Evolutionary conservation across 2,797 vertebrate genomes (phyloP).

Genomic region (Naso thynnoides): DNA sequence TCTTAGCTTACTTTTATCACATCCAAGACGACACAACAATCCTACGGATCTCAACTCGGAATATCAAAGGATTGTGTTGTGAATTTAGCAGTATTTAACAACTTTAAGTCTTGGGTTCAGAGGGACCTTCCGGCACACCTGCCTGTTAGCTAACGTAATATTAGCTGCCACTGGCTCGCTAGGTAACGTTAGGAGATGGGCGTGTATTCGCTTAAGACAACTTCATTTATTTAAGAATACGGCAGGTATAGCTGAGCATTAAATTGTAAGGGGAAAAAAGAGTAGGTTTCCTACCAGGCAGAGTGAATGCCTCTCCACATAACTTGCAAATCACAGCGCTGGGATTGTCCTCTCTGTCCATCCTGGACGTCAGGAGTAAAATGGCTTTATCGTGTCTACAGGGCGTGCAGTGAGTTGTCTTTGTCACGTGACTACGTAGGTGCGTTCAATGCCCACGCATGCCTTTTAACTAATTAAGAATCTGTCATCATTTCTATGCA

Average conservation of each 20-base stretch:
- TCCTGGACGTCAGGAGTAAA: not conserved
- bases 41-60: too few species aligned
- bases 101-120: too few species aligned
- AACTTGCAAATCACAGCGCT: slow-evolving; percentile 46
- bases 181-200: fast-evolving
- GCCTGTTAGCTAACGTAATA: not conserved
- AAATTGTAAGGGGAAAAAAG: not conserved
- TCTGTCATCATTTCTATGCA: not conserved
- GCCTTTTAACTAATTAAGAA: too few species aligned
- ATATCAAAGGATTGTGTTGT: not conserved
- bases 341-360: slow-evolving; percentile 20
- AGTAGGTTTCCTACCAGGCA: slow-evolving; percentile 70
- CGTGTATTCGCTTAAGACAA: not conserved
- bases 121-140: not conserved
- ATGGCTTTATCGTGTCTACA: fast-evolving
- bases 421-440: slow-evolving; percentile 27
- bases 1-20: too few species aligned
- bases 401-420: fast-evolving
- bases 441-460: not conserved
- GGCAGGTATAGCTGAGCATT: not conserved
- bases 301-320: slow-evolving; percentile 69
- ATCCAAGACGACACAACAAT: not conserved
- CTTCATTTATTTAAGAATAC: not conserved
- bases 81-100: not conserved
- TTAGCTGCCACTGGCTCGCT: not conserved